Percentiles rank a stretch among this genome's conserved stretches.
phyloP scores from a whole-genome alignment of 2,888 invertebrate species.

The Rapana venosa region DNA sequence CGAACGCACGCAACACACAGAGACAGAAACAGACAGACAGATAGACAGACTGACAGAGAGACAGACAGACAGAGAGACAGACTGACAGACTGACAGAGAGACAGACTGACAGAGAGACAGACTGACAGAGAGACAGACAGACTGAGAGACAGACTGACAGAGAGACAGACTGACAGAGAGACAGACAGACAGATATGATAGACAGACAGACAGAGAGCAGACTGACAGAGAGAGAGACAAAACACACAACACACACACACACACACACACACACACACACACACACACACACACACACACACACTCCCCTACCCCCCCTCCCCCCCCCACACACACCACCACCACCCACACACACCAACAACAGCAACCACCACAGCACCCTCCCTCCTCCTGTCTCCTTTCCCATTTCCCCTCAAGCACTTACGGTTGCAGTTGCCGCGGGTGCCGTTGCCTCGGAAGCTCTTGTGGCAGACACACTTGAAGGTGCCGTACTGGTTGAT shows the following conservation, averaged over 20 bases:
- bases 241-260: background rate
- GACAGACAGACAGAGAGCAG: too few relatives aligned
- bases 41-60: too few relatives aligned
- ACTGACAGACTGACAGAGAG: too few relatives aligned
- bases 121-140: too few relatives aligned
- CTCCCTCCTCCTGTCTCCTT: too few relatives aligned
- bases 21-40: background rate
- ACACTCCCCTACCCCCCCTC: background rate
- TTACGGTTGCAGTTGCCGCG: conserved; percentile 57
- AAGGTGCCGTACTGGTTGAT: conserved; percentile 93
- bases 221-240: too few relatives aligned
- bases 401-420: conserved; percentile 26
- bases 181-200: background rate
- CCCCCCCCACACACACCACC: background rate
- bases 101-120: too few relatives aligned
- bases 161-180: background rate
- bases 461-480: conserved; percentile 89
- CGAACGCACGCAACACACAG: background rate
- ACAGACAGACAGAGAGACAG: too few relatives aligned
- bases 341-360: background rate
- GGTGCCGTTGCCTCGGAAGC: conserved; percentile 59
- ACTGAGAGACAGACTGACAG: background rate
- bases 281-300: background rate
- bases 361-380: background rate
- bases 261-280: background rate